phyloP scores from a whole-genome alignment of 2,797 vertebrate genomes.

The Enteromius treurensis region DNA sequence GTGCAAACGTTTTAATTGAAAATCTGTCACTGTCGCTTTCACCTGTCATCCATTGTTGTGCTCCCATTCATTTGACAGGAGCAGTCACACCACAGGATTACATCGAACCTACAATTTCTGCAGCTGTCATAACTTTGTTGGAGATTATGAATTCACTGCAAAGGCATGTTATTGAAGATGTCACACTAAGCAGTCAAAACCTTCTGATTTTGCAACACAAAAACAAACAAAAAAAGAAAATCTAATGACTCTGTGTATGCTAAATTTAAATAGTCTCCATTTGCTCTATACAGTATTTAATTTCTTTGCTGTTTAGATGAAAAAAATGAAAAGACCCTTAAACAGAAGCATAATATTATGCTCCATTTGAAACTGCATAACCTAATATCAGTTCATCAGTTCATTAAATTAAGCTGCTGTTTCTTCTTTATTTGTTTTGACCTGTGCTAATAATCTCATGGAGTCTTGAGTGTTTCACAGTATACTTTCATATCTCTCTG shows the following conservation, averaged over 20 bases:
- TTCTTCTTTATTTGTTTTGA: conserved; percentile 27
- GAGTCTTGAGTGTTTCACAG: background rate
- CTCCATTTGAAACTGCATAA: background rate
- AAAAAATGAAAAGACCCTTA: too few species aligned
- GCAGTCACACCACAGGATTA: background rate
- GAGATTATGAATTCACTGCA: background rate
- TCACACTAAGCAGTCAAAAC: background rate
- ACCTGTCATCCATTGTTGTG: background rate
- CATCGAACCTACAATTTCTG: background rate
- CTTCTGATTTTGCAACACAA: background rate
- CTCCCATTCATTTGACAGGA: background rate
- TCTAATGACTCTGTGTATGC: background rate
- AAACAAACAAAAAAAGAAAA: too few species aligned
- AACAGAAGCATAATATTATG: too few species aligned
- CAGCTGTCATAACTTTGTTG: background rate
- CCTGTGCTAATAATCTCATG: background rate
- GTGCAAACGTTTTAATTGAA: background rate
- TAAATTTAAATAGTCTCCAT: background rate
- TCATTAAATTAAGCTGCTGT: background rate
- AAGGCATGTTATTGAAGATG: background rate
- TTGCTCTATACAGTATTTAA: background rate
- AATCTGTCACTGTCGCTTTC: background rate
- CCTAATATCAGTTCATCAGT: background rate
- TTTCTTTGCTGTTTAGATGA: background rate
- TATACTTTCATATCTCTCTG: background rate